Percentiles rank a stretch among this genome's conserved stretches.
Conservation (phyloP, 2,888 invertebrate genomes). For the Molorchus minor region DNA sequence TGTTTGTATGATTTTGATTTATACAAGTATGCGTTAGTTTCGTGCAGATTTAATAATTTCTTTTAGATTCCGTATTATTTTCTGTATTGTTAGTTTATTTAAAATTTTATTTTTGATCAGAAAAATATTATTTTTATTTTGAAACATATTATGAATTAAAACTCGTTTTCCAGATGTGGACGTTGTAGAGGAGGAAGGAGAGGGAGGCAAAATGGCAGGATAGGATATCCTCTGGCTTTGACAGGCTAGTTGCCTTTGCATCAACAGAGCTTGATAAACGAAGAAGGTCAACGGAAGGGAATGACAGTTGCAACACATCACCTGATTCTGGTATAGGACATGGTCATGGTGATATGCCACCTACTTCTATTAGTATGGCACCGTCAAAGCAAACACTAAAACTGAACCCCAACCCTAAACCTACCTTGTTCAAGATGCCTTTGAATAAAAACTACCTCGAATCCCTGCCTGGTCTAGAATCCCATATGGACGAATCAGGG, state of each 20-base stretch:
- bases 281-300: conserved; percentile 83
- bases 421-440: conserved; percentile 60
- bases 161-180: conserved; percentile 64
- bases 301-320: conserved; percentile 80
- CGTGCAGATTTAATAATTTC: conserved; percentile 28
- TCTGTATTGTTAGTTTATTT: neutral
- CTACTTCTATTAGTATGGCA: conserved; percentile 62
- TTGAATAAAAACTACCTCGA: conserved; percentile 63
- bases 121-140: neutral
- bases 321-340: conserved; percentile 88
- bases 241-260: conserved; percentile 91
- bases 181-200: conserved; percentile 73
- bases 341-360: conserved; percentile 68
- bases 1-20: conserved; percentile 34
- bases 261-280: conserved; percentile 91
- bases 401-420: conserved; percentile 57
- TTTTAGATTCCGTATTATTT: conserved; percentile 10
- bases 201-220: conserved; percentile 92
- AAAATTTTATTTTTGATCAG: neutral
- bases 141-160: conserved; percentile 22
- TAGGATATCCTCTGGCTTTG: conserved; percentile 92
- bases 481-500: conserved; percentile 63
- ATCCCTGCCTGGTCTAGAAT: conserved; percentile 62
- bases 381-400: conserved; percentile 56
- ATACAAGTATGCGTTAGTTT: conserved; percentile 4